These are phyloP conservation scores for Tryphoninae sp. DNA, from an alignment of 2,888 invertebrate species.

Conservation along the genomic window DNA sequence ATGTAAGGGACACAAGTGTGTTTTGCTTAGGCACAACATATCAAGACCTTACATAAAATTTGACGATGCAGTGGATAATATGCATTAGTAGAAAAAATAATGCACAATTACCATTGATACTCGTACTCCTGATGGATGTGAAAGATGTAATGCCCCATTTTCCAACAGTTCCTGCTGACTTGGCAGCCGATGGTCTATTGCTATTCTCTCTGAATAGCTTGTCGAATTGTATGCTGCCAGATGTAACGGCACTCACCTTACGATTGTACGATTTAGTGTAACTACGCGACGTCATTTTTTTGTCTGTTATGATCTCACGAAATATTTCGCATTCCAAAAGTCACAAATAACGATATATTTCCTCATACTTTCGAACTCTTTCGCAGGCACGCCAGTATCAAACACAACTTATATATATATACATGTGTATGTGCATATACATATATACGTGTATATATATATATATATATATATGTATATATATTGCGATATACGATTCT, in stretches of 20 bases:
- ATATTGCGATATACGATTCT: conserved; percentile 45
- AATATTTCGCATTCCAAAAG: conserved; percentile 70
- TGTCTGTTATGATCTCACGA: conserved; percentile 64
- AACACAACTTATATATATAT: conserved; percentile 42
- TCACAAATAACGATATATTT: conserved; percentile 67
- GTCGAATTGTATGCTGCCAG: conserved; percentile 86
- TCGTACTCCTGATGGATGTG: conserved; percentile 92
- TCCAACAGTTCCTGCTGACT: conserved; percentile 94
- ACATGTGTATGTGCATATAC: conserved; percentile 27
- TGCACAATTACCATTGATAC: conserved; percentile 84
- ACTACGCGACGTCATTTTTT: conserved; percentile 79
- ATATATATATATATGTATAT: conserved; percentile 32
- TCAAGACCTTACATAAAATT: too few species aligned
- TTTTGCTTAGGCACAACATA: too few species aligned
- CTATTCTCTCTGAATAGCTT: conserved; percentile 88
- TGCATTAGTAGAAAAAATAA: conserved; percentile 14
- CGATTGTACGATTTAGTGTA: conserved; percentile 80
- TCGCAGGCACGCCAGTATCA: conserved; percentile 49
- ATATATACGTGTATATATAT: conserved; percentile 5
- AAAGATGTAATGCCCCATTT: conserved; percentile 98
- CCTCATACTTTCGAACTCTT: conserved; percentile 67
- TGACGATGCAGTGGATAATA: neutral
- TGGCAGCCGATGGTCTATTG: conserved; percentile 93
- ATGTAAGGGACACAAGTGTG: too few species aligned
- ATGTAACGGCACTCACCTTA: conserved; percentile 78